Evolutionary conservation across 2,888 invertebrate species (phyloP), one percentile per base, ranked within the genome.

Genomic region (Gymnocheta viridis): DNA sequence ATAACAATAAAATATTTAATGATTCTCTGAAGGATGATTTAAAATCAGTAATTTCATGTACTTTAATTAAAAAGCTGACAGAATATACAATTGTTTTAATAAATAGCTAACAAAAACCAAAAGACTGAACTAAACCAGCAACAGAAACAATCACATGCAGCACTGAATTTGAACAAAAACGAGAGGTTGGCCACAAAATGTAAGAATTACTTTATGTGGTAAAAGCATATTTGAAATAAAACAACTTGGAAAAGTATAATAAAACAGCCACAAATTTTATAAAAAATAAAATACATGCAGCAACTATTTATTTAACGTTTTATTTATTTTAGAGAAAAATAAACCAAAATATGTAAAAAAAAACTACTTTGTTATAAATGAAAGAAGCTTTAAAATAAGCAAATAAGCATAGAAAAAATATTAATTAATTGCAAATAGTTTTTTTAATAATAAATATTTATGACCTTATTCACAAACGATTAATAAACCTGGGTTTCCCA

Each of bases 171-270:
- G 14, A 70, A 44, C 54, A 35, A 47, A 79, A 66, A 19, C 4
- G 14, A n/a, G 32, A 62, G 51, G 64, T 44, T 56, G 44, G 4
- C 44, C 41, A 24, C 72, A 35, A 51, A 70, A 79, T 54, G 70
- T 64, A 64, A 35, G 44, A 54, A 56, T 24, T 56, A 17, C 44
- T 76, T 76, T 12, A 22, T 56, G 47, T 56, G 66, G 76, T 17
- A 29, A 17, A 6, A 4, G 17, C 32, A 29, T 41, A 24, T 56
- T 66, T 12, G 10, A 19, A 54, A 56, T 19, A 38, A 66, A 76
- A 22, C 6, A 17, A 67, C 6, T 19, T 14, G 24, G 14, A 4
- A 35, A 38, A 49, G 49, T 6, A 56, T 6, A 7, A 58, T 27
- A 77, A 56, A 58, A 27, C 12, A 56, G 44, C 54, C 64, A 72